Conservation (phyloP, 2,113 vertebrate genomes). For the Falcunculus frontatus region DNA sequence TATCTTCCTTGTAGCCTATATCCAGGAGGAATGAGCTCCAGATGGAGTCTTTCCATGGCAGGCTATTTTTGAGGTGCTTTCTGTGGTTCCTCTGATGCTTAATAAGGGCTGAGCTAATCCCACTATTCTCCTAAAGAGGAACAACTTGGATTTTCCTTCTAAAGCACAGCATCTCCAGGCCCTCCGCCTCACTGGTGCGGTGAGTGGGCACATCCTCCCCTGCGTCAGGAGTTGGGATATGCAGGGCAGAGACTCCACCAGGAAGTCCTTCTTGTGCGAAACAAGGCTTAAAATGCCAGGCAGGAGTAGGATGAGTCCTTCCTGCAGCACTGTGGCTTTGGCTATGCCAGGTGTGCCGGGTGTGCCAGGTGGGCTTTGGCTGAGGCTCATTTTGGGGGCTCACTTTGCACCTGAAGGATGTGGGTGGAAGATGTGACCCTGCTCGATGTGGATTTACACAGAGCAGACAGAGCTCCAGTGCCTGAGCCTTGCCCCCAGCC, state of each 20-base stretch:
- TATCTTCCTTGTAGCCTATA: neutral
- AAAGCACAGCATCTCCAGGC: neutral
- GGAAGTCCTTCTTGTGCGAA: neutral
- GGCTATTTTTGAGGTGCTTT: neutral
- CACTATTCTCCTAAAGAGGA: neutral
- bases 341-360: neutral
- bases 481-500: neutral
- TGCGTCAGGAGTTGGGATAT: neutral
- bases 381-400: neutral
- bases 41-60: neutral
- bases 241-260: neutral
- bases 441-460: rapidly evolving
- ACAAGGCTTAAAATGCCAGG: neutral
- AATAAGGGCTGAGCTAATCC: neutral
- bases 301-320: neutral
- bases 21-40: neutral
- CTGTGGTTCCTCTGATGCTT: neutral
- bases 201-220: neutral
- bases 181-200: rapidly evolving
- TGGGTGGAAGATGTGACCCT: neutral
- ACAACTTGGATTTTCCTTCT: neutral
- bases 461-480: neutral
- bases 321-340: neutral
- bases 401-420: neutral
- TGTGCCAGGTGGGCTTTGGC: neutral